These are phyloP conservation scores for Hyposoter dolosus DNA, from an alignment of 2,888 invertebrate species.

Conservation along the genomic window DNA sequence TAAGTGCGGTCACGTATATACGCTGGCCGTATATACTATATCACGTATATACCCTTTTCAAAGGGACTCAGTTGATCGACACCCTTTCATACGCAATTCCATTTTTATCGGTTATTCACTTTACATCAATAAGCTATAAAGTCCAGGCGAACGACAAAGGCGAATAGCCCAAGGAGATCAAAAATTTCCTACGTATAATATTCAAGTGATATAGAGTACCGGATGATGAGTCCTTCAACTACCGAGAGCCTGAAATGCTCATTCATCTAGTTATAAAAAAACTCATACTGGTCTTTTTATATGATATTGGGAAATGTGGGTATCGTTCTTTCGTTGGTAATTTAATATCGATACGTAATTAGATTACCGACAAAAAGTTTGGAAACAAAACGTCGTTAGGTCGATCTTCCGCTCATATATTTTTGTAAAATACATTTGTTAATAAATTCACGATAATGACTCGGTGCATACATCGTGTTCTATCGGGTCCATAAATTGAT, in stretches of 20 bases:
- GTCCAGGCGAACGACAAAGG: conserved; percentile 16
- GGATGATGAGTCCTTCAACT: conserved; percentile 3
- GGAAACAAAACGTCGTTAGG: not conserved
- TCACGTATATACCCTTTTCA: not conserved
- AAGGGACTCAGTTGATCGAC: conserved; percentile 30
- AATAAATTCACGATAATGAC: not conserved
- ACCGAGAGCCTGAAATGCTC: not conserved
- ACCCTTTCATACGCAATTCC: conserved; percentile 14
- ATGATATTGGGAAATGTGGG: not conserved
- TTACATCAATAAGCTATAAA: conserved; percentile 38
- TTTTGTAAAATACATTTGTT: not conserved
- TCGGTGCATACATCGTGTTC: not conserved
- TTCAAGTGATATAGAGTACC: not conserved
- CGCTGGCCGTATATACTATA: too few species aligned
- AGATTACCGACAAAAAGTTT: not conserved
- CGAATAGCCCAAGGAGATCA: conserved; percentile 13
- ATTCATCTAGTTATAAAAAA: too few species aligned
- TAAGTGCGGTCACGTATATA: not conserved
- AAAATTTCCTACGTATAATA: not conserved
- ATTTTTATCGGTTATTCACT: conserved; percentile 17
- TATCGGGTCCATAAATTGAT: conserved; percentile 29
- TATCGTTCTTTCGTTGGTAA: not conserved
- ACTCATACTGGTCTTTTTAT: not conserved
- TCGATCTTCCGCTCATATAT: not conserved
- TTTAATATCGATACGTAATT: not conserved